phyloP scores from a whole-genome alignment of 2,113 vertebrate genomes.

The Cryptoleucopteryx plumbea region DNA sequence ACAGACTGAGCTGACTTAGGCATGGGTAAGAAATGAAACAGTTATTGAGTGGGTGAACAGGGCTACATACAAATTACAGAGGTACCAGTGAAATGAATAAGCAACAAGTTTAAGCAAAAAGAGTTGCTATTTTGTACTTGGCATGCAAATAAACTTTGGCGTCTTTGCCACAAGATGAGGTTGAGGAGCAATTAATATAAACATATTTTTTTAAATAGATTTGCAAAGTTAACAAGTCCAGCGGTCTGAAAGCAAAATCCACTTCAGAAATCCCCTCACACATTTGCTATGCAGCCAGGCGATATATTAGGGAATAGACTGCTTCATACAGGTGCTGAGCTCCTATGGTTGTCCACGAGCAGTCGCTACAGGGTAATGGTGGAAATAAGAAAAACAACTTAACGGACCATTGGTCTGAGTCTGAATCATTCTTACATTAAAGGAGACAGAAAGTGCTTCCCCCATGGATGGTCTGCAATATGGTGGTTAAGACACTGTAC shows the following conservation, averaged over 20 bases:
- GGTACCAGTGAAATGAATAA: not conserved
- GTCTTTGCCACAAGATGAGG: not conserved
- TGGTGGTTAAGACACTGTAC: not conserved
- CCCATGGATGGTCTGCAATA: not conserved
- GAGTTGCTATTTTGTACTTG: rapidly evolving
- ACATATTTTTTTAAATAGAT: not conserved
- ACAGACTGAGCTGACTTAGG: not conserved
- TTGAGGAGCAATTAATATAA: not conserved
- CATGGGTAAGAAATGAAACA: not conserved
- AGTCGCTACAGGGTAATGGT: not conserved
- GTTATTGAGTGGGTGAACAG: not conserved
- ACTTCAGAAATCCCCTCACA: not conserved
- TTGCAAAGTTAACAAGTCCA: not conserved
- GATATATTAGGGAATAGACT: not conserved
- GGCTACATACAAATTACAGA: not conserved
- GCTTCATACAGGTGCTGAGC: not conserved
- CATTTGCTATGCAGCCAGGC: not conserved
- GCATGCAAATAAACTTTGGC: not conserved
- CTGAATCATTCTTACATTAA: not conserved
- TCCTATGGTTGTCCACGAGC: not conserved
- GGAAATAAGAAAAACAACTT: not conserved
- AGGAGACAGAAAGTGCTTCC: not conserved
- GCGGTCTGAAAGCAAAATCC: not conserved
- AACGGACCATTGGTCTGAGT: not conserved
- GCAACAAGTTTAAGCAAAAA: not conserved